These are phyloP conservation scores for Actinia tenebrosa DNA, from an alignment of 64 coral and sea anemone genomes.

Conservation along the genomic window DNA sequence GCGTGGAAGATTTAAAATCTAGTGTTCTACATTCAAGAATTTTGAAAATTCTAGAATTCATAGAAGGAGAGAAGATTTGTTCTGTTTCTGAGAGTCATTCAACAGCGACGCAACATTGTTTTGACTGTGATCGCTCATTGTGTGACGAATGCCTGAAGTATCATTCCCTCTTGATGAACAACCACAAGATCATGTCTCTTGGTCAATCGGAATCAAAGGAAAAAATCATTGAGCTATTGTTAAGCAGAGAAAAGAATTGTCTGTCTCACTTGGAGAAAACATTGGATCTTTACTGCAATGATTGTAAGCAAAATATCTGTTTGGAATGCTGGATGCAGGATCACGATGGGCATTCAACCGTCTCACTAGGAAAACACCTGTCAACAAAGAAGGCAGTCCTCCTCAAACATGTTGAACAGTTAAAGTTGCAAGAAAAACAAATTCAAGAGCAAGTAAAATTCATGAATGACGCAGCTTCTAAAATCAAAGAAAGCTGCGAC, in stretches of 20 bases:
- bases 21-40: constrained; percentile 2
- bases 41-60: neutral
- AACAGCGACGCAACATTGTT: neutral
- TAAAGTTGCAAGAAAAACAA: neutral
- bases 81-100: neutral
- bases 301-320: neutral
- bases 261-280: neutral
- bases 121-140: constrained; percentile 12
- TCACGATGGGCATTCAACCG: neutral
- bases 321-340: neutral
- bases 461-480: neutral
- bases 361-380: neutral
- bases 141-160: neutral
- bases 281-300: neutral
- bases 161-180: neutral
- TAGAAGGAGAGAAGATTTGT: neutral
- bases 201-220: neutral
- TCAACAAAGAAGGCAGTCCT: neutral
- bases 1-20: neutral
- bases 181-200: neutral
- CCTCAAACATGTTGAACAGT: neutral
- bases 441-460: neutral
- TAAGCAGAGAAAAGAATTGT: neutral
- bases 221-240: neutral
- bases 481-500: neutral